Evolutionary conservation across 2,113 vertebrate species (phyloP), one percentile per base, ranked within the genome.

Genomic region (Porphyrio hochstetteri): DNA sequence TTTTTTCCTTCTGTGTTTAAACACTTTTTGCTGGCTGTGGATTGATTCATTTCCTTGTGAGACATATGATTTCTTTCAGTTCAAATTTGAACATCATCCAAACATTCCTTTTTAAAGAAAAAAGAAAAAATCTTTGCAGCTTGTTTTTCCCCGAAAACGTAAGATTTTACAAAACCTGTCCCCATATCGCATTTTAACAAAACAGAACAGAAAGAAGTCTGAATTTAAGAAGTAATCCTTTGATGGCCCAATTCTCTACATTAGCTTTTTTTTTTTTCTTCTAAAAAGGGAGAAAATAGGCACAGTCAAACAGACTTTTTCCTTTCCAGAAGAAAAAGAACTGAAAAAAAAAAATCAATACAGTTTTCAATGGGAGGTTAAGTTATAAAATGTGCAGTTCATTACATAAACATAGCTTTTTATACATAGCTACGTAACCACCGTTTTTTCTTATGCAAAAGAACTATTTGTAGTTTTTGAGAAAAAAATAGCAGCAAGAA

Each of bases 401-500:
- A 90, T 92, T 82, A 92, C 33, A 50, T 35, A 95, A 96, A 96
- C 94, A 95, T 35, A 90, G 55, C 4, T 71, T 93, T 91, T 96
- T 90, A 92, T 84, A 90, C 50, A 91, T 89, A 95, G 75, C 82
- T 76, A 53, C 6, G 3, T 72, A 95, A 96, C 64, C 44, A 60
- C 9, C 74, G 21, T 56, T 29, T 81, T 91, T 69, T 93, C 52
- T 94, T 86, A 88, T 24, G 92, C 14, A 93, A 88, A 88, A 63
- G n/a, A 64, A 86, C 27, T 88, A 68, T 74, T 95, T 93, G 52
- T 64, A 93, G 64, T 46, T 70, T 82, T 86, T 0, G 7, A 64
- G 24, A 94, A 89, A 88, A 94, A 89, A 87, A 83, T 2, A 82
- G n/a, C 9, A 8, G 24, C 64, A 65, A 16, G 46, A 44, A 21